These are phyloP conservation scores for Stegana nigrithorax DNA, from an alignment of 2,888 invertebrate species.

Conservation along the genomic window DNA sequence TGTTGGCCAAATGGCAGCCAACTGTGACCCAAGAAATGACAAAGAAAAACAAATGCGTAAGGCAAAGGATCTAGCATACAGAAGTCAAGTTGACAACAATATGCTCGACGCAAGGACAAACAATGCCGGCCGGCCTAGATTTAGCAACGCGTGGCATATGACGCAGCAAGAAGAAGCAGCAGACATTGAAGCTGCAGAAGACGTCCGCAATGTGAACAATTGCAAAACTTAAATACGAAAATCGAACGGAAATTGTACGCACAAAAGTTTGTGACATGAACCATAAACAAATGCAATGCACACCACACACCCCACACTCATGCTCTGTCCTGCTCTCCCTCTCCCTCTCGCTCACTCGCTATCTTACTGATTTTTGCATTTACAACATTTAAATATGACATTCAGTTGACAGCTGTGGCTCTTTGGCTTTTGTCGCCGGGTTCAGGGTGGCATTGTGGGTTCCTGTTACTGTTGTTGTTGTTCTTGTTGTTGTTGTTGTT, in stretches of 20 bases:
- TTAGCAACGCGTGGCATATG: too few species aligned
- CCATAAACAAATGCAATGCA: conserved; percentile 36
- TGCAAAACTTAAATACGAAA: conserved; percentile 35
- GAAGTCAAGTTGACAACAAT: conserved; percentile 62
- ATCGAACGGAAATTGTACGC: conserved; percentile 55
- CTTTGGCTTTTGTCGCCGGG: conserved; percentile 29
- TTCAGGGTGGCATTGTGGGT: conserved; percentile 7
- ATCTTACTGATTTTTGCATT: conserved; percentile 31
- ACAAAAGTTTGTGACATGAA: conserved; percentile 41
- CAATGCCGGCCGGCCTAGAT: too few species aligned
- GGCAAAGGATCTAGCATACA: too few species aligned
- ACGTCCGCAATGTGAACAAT: conserved; percentile 27
- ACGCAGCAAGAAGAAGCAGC: too few species aligned
- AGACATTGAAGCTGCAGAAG: neutral
- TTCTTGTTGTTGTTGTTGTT: conserved; percentile 2
- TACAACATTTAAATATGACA: conserved; percentile 61
- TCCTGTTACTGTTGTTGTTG: neutral
- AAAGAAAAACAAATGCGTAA: conserved; percentile 38
- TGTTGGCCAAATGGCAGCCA: conserved; percentile 58
- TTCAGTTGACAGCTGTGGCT: conserved; percentile 64
- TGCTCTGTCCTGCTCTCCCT: neutral
- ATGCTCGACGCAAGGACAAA: too few species aligned
- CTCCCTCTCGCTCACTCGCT: conserved; percentile 1
- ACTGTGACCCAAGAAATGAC: conserved; percentile 54
- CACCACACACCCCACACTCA: conserved; percentile 14